A percentile compares a stretch with the other conserved stretches of the same genome.
Conservation (phyloP, 2,113 vertebrate species). For the Rhombomys opimus region DNA sequence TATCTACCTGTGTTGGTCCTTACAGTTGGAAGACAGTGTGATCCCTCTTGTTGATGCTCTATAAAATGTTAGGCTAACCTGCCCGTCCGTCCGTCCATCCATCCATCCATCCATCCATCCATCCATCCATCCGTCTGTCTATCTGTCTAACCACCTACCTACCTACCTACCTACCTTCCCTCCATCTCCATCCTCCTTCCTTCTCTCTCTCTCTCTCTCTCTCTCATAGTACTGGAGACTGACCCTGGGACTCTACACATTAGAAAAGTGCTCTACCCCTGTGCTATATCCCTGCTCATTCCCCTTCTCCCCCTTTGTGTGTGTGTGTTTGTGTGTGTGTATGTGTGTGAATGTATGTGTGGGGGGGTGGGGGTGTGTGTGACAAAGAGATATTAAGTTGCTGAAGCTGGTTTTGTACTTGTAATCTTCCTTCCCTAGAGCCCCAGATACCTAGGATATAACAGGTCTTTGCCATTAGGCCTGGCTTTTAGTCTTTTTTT, state of each 20-base stretch:
- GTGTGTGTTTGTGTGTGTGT: too few species aligned
- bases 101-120: too few species aligned
- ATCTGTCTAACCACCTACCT: too few species aligned
- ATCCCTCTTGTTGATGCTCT: not conserved
- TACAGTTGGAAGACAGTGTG: not conserved
- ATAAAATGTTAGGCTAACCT: not conserved
- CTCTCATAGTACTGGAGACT: too few species aligned
- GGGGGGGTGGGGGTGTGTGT: not conserved
- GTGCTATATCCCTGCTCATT: not conserved
- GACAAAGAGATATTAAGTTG: not conserved
- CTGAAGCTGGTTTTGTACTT: not conserved
- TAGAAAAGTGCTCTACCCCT: not conserved
- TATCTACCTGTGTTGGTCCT: not conserved
- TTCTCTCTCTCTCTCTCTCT: not conserved
- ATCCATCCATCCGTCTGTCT: not conserved
- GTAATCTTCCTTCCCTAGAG: not conserved
- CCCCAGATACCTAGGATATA: not conserved
- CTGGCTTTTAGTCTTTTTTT: not conserved
- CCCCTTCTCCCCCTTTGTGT: not conserved
- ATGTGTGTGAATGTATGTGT: too few species aligned
- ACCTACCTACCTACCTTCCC: not conserved
- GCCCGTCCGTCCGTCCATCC: not conserved
- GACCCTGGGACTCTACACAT: not conserved
- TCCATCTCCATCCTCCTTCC: too few species aligned
- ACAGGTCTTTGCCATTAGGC: not conserved